Base-by-base conservation (phyloP, 2,113 vertebrate genomes). In the Melanostigma gelatinosum region DNA sequence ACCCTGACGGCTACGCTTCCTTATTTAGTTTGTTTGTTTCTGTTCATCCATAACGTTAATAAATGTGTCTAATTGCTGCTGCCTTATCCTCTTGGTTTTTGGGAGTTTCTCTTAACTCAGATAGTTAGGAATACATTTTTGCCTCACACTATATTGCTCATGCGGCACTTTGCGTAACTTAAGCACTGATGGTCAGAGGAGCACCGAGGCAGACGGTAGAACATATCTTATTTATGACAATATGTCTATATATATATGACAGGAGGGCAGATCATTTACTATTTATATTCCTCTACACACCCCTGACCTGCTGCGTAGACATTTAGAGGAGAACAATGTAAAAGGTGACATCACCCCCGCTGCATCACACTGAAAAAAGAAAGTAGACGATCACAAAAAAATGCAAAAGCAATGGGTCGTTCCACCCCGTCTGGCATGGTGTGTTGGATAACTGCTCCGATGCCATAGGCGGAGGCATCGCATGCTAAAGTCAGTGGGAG, bases 181-280 rank as follows among this genome's bases (percentile, higher is more conserved):
- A 32, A 86, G 63, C 63, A 8, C 8, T 8, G 48, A 20, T 13
- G 58, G 34, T 27, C 50, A 32, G 48, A 69, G 46, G 5, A 62
- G 65, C 55, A 34, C 27, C 52, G 20, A 67, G n/a, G 34, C 58
- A 86, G 81, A 79, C 82, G 36, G 34, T 48, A 63, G 18, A 55
- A 38, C 82, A 90, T 84, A 0, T 80, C 60, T 91, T 85, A 90
- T 89, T 91, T 40, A 90, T 87, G 58, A 80, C 60, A 29, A 57
- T 20, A 55, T 69, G 84, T 88, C 89, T 68, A 75, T 57, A 34
- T 76, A 13, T 68, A 75, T 57, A 34, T 76, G 16, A 77, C 66
- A 58, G 24, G 8, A 65, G 8, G 22, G 46, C 36, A 8, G 71
- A 9, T 11, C 16, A 1, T 73, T 58, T 36, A 52, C 38, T 4